A percentile compares a stretch with the other conserved stretches of the same genome.
These are phyloP conservation scores for Carettochelys insculpta DNA, from an alignment of 2,113 vertebrate genomes.

Conservation along the genomic window DNA sequence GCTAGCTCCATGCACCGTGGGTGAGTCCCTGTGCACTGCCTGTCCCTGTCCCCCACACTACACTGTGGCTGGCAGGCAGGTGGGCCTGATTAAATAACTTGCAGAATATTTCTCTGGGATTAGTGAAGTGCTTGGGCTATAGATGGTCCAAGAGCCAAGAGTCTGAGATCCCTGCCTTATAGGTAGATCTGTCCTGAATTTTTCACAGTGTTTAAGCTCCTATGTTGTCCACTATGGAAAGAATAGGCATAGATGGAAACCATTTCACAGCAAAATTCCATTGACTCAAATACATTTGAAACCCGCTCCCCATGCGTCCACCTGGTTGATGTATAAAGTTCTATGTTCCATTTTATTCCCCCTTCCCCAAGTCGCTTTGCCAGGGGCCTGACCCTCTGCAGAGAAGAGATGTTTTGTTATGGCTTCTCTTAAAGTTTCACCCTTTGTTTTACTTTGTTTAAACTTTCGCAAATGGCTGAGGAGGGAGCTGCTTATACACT, in stretches of 20 bases:
- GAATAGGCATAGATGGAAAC: background rate
- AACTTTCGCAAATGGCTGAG: background rate
- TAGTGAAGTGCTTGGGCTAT: too few species aligned
- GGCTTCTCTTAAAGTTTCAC: background rate
- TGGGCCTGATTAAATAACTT: too few species aligned
- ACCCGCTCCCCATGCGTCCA: background rate
- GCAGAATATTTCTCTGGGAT: too few species aligned
- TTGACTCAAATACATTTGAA: background rate
- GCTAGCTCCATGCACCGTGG: too few species aligned
- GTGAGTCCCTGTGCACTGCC: too few species aligned
- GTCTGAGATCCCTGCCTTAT: too few species aligned
- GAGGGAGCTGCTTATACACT: background rate
- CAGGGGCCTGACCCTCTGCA: background rate
- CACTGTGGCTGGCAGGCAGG: too few species aligned
- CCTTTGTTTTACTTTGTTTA: background rate
- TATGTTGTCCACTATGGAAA: background rate
- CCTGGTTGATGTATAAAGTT: background rate
- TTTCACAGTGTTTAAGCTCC: background rate
- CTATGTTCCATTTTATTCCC: background rate
- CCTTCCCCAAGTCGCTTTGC: background rate
- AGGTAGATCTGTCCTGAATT: background rate
- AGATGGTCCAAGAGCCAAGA: too few species aligned
- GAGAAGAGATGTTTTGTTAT: background rate
- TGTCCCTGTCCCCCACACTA: too few species aligned
- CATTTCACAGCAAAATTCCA: background rate